Evolutionary conservation across 2,888 invertebrate species (phyloP).

Genomic region (Isotomurus palustris): DNA sequence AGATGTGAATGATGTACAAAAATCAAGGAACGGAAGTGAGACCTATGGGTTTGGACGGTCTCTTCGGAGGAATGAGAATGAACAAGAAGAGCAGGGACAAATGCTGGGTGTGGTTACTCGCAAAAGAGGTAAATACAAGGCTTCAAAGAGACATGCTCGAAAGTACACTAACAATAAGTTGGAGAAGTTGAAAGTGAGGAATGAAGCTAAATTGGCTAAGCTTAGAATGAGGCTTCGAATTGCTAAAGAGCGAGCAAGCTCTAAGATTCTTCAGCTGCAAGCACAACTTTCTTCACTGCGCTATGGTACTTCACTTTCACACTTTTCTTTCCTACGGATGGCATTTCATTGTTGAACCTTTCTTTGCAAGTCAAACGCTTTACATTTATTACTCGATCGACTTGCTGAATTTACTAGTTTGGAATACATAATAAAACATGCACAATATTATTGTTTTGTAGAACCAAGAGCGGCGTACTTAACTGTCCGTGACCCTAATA

Average conservation of each 20-base stretch:
- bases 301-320: neutral
- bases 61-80: too few species aligned
- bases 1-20: too few species aligned
- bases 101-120: too few species aligned
- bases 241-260: conserved; percentile 6
- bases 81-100: too few species aligned
- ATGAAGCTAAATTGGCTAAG: conserved; percentile 10
- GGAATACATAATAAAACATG: neutral
- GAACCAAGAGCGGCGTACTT: conserved; percentile 33
- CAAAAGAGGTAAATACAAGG: too few species aligned
- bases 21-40: too few species aligned
- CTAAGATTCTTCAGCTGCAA: neutral
- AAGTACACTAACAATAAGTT: too few species aligned
- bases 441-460: conserved; percentile 4
- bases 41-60: too few species aligned
- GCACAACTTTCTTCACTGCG: conserved; percentile 1
- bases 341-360: neutral
- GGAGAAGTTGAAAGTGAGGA: neutral
- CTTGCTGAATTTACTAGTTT: neutral
- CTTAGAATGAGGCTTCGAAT: conserved; percentile 13
- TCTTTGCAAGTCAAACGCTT: neutral
- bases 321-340: neutral
- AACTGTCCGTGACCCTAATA: conserved; percentile 23
- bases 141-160: too few species aligned
- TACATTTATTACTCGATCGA: neutral